These are phyloP conservation scores for Magallana angulata DNA, from an alignment of 1,140 invertebrate species.

Conservation along the genomic window DNA sequence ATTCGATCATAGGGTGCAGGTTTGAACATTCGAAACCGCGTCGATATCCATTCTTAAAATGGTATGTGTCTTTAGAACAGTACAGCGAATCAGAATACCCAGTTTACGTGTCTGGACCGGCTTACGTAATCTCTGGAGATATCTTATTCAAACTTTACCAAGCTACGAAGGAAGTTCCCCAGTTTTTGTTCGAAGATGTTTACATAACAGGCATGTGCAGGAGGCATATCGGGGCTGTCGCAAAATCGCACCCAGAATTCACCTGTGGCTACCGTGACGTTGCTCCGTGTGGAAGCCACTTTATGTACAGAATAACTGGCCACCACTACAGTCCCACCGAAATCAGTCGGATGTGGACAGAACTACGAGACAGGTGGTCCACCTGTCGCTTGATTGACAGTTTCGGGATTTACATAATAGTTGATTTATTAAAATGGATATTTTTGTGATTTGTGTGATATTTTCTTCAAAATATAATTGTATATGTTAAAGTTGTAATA, in stretches of 20 bases:
- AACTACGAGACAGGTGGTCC: slow-evolving; percentile 16
- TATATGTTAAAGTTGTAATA: no score
- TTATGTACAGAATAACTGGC: neutral
- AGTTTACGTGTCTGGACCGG: slow-evolving; percentile 72
- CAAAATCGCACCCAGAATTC: neutral
- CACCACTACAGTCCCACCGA: neutral
- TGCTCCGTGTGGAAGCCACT: neutral
- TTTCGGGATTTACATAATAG: neutral
- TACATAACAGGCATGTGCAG: slow-evolving; percentile 73
- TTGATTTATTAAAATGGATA: neutral
- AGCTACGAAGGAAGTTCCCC: slow-evolving; percentile 58
- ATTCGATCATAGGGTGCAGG: slow-evolving; percentile 49
- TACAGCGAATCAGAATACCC: slow-evolving; percentile 73
- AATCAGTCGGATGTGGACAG: neutral
- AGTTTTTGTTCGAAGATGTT: slow-evolving; percentile 77
- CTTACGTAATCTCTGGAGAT: slow-evolving; percentile 74
- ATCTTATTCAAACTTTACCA: slow-evolving; percentile 69
- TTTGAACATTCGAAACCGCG: slow-evolving; percentile 52
- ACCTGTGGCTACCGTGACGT: neutral
- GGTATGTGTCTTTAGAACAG: slow-evolving; percentile 71
- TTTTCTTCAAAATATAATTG: no score
- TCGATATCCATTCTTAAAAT: slow-evolving; percentile 74
- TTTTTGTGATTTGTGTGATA: neutral
- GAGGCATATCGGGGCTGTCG: slow-evolving; percentile 43
- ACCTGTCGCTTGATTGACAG: neutral